Conservation (phyloP, 2,888 invertebrate genomes). For the Prosopocoilus inquinatus region DNA sequence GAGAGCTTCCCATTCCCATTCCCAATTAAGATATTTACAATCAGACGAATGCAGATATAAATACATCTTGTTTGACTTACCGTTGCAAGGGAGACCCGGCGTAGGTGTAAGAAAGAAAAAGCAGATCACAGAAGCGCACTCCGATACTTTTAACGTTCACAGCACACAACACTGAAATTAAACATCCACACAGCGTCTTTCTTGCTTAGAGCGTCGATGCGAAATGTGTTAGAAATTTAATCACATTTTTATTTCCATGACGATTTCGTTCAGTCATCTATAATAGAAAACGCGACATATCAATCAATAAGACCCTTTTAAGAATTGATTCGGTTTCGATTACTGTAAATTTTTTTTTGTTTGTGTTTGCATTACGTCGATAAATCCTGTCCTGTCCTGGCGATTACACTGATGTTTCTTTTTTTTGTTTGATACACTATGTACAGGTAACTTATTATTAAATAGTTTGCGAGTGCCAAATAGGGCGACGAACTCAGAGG, state of each 20-base stretch:
- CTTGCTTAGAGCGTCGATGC: background rate
- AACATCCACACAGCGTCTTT: slow-evolving; percentile 1
- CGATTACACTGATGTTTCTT: too few species aligned
- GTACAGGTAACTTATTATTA: slow-evolving; percentile 2
- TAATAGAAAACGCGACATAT: too few species aligned
- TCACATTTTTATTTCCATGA: too few species aligned
- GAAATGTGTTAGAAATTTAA: too few species aligned
- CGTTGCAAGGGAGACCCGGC: slow-evolving; percentile 3
- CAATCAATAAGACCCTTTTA: too few species aligned
- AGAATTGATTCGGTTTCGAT: too few species aligned
- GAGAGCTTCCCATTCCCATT: background rate
- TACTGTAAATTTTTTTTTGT: too few species aligned
- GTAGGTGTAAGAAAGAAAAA: background rate
- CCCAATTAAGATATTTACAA: background rate
- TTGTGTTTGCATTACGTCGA: too few species aligned
- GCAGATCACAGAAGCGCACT: background rate
- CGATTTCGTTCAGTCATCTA: too few species aligned
- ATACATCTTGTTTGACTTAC: slow-evolving; percentile 3
- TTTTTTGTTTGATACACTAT: background rate
- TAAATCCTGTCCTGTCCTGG: too few species aligned
- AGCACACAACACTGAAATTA: slow-evolving; percentile 1
- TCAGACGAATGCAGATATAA: background rate
- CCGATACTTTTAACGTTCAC: slow-evolving; percentile 1
- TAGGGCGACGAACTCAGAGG: too few species aligned
- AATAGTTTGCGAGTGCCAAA: background rate